Evolutionary conservation across 2,888 invertebrate genomes (phyloP).

Genomic region (Limnephilus lunatus): DNA sequence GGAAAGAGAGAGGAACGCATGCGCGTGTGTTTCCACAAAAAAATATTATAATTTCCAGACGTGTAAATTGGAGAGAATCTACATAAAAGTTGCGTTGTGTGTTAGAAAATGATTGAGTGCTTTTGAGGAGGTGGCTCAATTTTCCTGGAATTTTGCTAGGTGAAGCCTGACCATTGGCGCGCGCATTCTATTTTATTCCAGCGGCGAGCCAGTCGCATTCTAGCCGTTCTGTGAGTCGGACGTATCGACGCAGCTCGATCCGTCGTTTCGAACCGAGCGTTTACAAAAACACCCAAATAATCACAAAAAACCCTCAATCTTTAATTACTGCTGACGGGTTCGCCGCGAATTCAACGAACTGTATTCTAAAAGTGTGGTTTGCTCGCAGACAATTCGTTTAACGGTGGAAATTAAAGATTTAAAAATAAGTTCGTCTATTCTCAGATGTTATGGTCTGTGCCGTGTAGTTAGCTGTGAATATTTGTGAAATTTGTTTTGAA

Average conservation of each 20-base stretch:
- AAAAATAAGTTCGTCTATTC: slow-evolving; percentile 31
- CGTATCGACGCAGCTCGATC: slow-evolving; percentile 17
- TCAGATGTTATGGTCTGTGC: slow-evolving; percentile 49
- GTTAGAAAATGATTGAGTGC: not conserved
- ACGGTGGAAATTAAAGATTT: slow-evolving; percentile 10
- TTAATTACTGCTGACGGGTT: not conserved
- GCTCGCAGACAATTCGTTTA: slow-evolving; percentile 12
- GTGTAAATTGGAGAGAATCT: not conserved
- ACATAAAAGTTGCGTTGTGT: not conserved
- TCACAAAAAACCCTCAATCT: slow-evolving; percentile 29
- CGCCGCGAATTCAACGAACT: slow-evolving; percentile 42
- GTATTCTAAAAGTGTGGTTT: slow-evolving; percentile 42
- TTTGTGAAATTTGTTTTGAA: slow-evolving; percentile 60
- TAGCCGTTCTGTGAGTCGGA: slow-evolving; percentile 49
- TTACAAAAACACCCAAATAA: slow-evolving; percentile 47
- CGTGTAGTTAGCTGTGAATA: slow-evolving; percentile 55
- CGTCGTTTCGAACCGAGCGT: slow-evolving; percentile 17
- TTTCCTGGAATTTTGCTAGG: not conserved
- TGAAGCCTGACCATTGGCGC: slow-evolving; percentile 44
- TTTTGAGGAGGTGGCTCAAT: not conserved
- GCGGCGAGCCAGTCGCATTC: slow-evolving; percentile 57
- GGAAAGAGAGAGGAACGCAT: slow-evolving; percentile 44
- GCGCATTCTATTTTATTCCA: slow-evolving; percentile 54
- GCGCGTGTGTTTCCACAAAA: slow-evolving; percentile 25
- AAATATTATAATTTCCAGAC: not conserved